phyloP scores from a whole-genome alignment of 2,113 vertebrate species.

The Nasalis larvatus region DNA sequence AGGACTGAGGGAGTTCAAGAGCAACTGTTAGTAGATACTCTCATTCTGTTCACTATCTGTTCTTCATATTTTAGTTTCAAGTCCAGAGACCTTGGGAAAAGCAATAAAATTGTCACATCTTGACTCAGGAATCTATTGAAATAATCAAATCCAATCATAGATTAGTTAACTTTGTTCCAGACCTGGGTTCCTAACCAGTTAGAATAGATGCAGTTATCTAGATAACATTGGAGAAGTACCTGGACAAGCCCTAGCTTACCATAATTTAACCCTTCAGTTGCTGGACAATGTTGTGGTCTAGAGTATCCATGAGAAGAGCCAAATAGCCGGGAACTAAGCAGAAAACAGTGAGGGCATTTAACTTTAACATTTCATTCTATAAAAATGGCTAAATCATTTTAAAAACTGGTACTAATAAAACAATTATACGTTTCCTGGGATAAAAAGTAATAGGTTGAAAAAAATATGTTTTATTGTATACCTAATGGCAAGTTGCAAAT shows the following conservation, averaged over 20 bases:
- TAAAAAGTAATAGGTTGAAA: neutral
- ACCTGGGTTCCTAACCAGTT: neutral
- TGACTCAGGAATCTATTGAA: neutral
- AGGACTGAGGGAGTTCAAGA: neutral
- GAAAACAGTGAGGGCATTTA: neutral
- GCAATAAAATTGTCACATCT: neutral
- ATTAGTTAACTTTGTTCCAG: neutral
- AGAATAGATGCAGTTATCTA: neutral
- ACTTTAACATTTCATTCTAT: neutral
- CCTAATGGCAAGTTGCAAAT: neutral
- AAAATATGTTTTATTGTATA: neutral
- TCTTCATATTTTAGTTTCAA: neutral
- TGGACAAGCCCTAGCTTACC: neutral
- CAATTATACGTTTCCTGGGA: neutral
- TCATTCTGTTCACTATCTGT: neutral
- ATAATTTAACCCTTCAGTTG: neutral
- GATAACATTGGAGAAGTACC: neutral
- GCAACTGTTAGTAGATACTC: neutral
- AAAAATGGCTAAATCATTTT: neutral
- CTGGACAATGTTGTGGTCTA: neutral
- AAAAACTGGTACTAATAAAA: neutral
- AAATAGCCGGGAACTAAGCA: neutral
- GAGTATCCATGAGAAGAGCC: neutral
- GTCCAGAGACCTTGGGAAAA: neutral
- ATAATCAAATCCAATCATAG: neutral